Percentiles rank a stretch among this genome's conserved stretches.
Evolutionary conservation across 2,797 vertebrate species (phyloP).

Genomic region (Urocyon cinereoargenteus): DNA sequence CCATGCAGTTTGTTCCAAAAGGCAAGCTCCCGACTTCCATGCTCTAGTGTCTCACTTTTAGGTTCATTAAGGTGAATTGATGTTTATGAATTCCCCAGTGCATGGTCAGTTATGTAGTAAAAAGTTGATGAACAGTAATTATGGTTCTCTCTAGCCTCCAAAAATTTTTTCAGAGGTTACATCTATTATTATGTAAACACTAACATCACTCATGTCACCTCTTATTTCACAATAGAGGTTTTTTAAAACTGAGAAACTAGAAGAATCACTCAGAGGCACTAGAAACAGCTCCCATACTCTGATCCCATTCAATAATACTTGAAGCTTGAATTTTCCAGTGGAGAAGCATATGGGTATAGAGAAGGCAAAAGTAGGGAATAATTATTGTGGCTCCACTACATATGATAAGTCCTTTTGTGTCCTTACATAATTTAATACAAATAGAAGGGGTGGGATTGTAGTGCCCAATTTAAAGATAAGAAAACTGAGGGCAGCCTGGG

Average conservation of each 20-base stretch:
- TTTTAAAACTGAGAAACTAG: background rate
- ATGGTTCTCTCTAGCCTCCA: background rate
- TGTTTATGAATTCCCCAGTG: background rate
- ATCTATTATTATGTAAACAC: background rate
- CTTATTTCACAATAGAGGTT: background rate
- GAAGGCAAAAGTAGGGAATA: background rate
- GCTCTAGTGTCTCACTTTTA: background rate
- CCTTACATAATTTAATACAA: background rate
- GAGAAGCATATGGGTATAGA: background rate
- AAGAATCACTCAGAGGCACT: background rate
- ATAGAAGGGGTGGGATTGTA: background rate
- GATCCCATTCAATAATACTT: background rate
- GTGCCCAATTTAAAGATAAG: background rate
- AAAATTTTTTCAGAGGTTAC: background rate
- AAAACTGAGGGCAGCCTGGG: too few species aligned
- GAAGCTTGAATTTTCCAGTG: background rate
- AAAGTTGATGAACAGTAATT: background rate
- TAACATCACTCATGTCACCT: background rate
- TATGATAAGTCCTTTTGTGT: background rate
- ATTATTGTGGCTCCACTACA: accelerated
- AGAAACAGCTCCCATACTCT: background rate
- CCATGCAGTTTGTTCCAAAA: background rate
- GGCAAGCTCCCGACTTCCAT: background rate
- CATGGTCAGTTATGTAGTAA: background rate
- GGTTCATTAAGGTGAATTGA: background rate